These are phyloP conservation scores for Lampris megalopsis DNA, from an alignment of 2,113 vertebrate species.

Conservation along the genomic window DNA sequence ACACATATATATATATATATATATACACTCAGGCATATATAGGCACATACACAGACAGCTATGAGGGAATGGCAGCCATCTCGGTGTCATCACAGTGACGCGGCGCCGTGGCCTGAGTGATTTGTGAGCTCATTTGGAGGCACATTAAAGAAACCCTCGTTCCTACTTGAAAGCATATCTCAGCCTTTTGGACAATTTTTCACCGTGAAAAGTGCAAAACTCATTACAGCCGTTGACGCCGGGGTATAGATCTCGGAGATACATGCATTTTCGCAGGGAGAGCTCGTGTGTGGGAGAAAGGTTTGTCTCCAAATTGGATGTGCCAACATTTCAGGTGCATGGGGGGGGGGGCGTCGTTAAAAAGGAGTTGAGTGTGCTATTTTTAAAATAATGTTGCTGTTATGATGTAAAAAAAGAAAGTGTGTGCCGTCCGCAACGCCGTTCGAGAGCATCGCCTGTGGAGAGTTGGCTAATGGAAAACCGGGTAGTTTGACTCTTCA, in stretches of 20 bases:
- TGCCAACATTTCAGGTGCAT: constrained; percentile 49
- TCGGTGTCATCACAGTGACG: constrained; percentile 59
- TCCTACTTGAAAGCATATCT: constrained; percentile 60
- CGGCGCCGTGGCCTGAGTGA: constrained; percentile 63
- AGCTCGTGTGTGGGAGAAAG: constrained; percentile 53
- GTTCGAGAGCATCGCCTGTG: constrained; percentile 10
- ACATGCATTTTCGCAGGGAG: constrained; percentile 62
- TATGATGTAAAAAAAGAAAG: constrained; percentile 36
- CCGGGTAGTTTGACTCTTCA: not conserved
- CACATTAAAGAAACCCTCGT: constrained; percentile 73
- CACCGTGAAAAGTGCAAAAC: constrained; percentile 72
- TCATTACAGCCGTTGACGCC: constrained; percentile 72
- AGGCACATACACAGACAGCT: not conserved
- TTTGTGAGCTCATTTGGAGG: constrained; percentile 80
- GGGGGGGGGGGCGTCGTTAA: not conserved
- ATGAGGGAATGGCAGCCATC: constrained; percentile 26
- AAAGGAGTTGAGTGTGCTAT: not conserved
- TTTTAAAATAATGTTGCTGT: constrained; percentile 28
- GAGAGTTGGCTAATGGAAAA: constrained; percentile 23
- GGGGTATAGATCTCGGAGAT: constrained; percentile 76
- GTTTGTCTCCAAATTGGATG: constrained; percentile 57
- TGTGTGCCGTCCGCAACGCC: constrained; percentile 36
- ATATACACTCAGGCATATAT: no score
- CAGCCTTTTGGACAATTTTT: constrained; percentile 71
- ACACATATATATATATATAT: constrained; percentile 7